Base-by-base conservation (phyloP, 2,888 invertebrate species). In the Sesamia inferens region DNA sequence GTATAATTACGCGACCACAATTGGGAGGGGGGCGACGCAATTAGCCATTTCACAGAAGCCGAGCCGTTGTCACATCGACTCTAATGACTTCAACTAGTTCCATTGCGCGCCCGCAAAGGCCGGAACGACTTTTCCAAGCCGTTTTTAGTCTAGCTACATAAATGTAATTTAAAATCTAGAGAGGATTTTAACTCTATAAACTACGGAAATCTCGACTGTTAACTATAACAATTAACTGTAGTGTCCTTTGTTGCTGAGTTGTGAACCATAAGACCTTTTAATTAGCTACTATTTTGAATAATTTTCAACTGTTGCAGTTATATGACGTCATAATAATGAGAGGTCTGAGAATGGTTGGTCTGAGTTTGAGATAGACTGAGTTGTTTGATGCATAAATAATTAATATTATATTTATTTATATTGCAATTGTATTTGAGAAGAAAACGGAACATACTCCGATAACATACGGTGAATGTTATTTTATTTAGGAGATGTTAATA, bases 1-100 rank as follows among this genome's bases (percentile, higher is more conserved):
- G 86, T 85, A 87, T 91, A 91, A 92, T 92, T 90, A 90, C 88
- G 83, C 82, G 76, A 77, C 84, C 87, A 87, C 89, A 92, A 90
- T 90, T 88, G 84, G 82, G 84, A 82, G 78, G 83, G 81, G 83
- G 84, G 86, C 80, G 85, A 82, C 86, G 88, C 87, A 90, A 91
- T 90, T 91, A 90, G 87, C 88, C 87, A 87, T 87, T 87, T 86
- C 84, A 86, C 87, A 83, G 83, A 75, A 85, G 76, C 81, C 81
- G 75, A 81, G 73, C 85, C 86, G 88, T 89, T 90, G 90, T 88
- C 90, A 88, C 88, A 88, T 78, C 81, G 80, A 76, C 86, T 84
- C 84, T 88, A 91, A 90, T 86, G 88, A 88, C 89, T 87, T 85
- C 82, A 82, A 82, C 84, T 81, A 86, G 81, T 83, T 84, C 64